Evolutionary conservation across 2,888 invertebrate species (phyloP), one percentile per base, ranked within the genome.

Genomic region (Ctenicera cuprea): DNA sequence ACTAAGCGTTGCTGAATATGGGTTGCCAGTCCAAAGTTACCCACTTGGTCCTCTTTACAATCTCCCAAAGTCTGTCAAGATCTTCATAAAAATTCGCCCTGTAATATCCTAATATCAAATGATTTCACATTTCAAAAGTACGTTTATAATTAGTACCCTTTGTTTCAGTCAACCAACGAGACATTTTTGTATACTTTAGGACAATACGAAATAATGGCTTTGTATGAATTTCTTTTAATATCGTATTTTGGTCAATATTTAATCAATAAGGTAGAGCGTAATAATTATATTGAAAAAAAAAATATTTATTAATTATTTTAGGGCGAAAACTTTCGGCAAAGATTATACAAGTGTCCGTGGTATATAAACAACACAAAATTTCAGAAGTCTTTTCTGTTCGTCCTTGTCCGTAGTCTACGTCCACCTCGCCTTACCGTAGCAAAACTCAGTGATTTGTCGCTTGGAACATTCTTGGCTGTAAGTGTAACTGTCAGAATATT

Each of bases 141-240:
- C n/a, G n/a, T n/a, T n/a, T n/a, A n/a, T n/a, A n/a, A n/a, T n/a
- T n/a, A n/a, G n/a, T n/a, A n/a, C n/a, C 12, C 9, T 20, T 38
- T 14, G 30, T 26, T 38, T 2, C 14, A 68, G 59, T 48, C 43
- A 12, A 18, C 33, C 1, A 50, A 61, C 20, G 5, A 45, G 11
- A 37, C 59, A 12, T 68, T 68, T 48, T 16, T 68, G 4, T 68
- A 68, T 14, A 68, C 68, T 45, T 59, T 68, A 16, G 68, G 48
- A n/a, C 68, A 68, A 45, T 68, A 68, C 30, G 68, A 68, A 59
- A 30, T 68, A 33, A 68, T 68, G 68, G 68, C 68, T 11, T 3
- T 68, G n/a, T 68, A 45, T 37, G 59, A 68, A 33, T 57, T 68
- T 12, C 48, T 68, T 12, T 12, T 68, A 20, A 18, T 68, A 7